Percentiles rank a stretch among this genome's conserved stretches.
phyloP scores from a whole-genome alignment of 2,113 vertebrate genomes.

The Copsychus sechellarum region DNA sequence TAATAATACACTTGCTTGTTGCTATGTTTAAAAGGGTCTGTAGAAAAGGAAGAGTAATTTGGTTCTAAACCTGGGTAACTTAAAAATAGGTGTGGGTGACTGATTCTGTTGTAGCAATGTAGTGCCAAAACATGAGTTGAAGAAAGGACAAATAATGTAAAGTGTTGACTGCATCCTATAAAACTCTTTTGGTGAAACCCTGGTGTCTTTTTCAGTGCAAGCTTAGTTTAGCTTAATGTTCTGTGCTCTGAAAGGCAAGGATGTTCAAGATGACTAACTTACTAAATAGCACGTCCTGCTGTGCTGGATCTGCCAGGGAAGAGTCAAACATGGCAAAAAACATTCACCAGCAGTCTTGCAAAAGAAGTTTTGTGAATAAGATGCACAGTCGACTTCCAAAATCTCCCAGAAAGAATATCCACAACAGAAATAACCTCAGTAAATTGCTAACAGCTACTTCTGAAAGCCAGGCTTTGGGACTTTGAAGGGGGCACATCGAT shows the following conservation, averaged over 20 bases:
- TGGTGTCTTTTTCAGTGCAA: background rate
- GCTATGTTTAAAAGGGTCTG: background rate
- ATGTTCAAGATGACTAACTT: background rate
- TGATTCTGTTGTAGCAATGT: background rate
- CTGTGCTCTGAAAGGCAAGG: background rate
- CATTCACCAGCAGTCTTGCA: background rate
- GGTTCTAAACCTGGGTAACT: background rate
- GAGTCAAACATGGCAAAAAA: background rate
- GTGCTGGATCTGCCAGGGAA: background rate
- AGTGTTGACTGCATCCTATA: background rate
- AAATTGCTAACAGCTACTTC: background rate
- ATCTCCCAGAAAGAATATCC: background rate
- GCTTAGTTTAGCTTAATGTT: background rate
- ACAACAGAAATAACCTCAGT: background rate
- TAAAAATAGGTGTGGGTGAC: background rate
- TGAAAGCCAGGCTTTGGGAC: background rate
- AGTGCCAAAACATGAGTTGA: background rate
- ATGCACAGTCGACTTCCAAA: background rate
- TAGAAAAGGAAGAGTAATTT: background rate
- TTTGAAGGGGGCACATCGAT: no score
- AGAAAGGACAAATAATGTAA: background rate
- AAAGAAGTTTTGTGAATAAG: background rate
- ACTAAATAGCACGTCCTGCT: background rate
- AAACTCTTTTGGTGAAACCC: background rate
- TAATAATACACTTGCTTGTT: background rate